Base-by-base conservation (phyloP, 2,797 vertebrate genomes). In the Delichon dasypus region DNA sequence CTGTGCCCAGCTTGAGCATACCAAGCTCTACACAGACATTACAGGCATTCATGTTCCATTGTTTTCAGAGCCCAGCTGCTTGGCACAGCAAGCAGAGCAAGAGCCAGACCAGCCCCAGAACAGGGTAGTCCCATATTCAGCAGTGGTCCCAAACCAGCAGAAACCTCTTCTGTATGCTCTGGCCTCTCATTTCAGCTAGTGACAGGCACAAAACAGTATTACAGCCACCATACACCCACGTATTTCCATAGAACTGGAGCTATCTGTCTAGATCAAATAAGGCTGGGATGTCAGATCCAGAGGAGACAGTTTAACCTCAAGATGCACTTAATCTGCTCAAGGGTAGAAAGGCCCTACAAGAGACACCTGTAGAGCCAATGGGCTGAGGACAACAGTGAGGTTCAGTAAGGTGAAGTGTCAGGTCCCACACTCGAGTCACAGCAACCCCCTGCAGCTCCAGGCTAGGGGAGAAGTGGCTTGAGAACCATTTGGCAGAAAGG, bases 151-250 rank as follows among this genome's bases (percentile, higher is more conserved):
- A 80, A 70, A 61, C 15, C 53, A 76, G 66, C 40, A 75, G 36
- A 44, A 21, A 76, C 21, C 7, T 70, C 47, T 58, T n/a, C 40
- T 51, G 36, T 29, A 23, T 0, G 2, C 13, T 34, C 38, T 7
- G 1, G 16, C 32, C 38, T 71, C 61, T 47, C 2, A 1, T 16
- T 88, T 20, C 36, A 73, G 60, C 65, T 51, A 40, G 47, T 2
- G 3, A 71, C 26, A 29, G 18, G 21, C 36, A 86, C 36, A 54
- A 42, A 68, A 13, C 38, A 47, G 44, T 26, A 57, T 15, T 42
- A 42, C 15, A 50, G 7, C 7, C 22, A 48, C 27, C 0, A 0
- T 6, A 22, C 23, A 50, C 5, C 16, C 2, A 0, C 5, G 16
- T 27, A 57, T 12, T 47, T 75, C 50, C 44, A 11, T 0, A 62